Conservation (phyloP, 2,888 invertebrate species). For the Lysandra bellargus region DNA sequence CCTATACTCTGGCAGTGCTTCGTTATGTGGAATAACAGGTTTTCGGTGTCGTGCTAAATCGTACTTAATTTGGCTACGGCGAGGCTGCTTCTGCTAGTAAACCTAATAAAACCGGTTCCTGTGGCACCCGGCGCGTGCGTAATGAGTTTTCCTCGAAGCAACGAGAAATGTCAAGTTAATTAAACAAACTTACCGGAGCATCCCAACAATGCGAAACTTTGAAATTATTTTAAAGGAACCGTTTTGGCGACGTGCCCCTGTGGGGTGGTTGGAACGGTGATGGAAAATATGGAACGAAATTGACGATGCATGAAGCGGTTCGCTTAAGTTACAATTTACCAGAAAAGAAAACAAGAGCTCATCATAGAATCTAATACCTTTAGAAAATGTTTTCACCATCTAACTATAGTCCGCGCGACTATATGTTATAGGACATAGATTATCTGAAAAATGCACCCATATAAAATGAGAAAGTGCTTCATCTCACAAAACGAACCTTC, state of each 20-base stretch:
- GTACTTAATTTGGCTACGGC: slow-evolving; percentile 27
- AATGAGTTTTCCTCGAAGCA: slow-evolving; percentile 77
- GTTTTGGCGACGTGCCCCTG: slow-evolving; percentile 11
- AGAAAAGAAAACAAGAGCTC: neutral
- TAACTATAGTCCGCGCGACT: neutral
- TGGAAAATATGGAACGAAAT: neutral
- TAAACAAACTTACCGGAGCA: slow-evolving; percentile 16
- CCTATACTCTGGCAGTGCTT: slow-evolving; percentile 15
- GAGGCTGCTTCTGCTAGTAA: slow-evolving; percentile 58
- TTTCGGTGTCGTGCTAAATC: slow-evolving; percentile 26
- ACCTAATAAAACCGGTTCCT: slow-evolving; percentile 73
- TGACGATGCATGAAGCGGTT: neutral
- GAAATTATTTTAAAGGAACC: slow-evolving; percentile 13
- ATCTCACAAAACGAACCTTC: neutral
- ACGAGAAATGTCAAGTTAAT: slow-evolving; percentile 33
- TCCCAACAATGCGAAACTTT: neutral
- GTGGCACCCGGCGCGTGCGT: slow-evolving; percentile 73
- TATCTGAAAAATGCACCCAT: neutral
- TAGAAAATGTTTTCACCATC: neutral
- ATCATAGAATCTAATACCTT: neutral
- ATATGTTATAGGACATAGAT: neutral
- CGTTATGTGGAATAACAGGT: slow-evolving; percentile 23
- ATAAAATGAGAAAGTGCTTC: neutral
- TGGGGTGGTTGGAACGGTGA: neutral
- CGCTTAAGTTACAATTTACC: neutral